phyloP scores from a whole-genome alignment of 2,797 vertebrate species.

The Podarcis lilfordi region DNA sequence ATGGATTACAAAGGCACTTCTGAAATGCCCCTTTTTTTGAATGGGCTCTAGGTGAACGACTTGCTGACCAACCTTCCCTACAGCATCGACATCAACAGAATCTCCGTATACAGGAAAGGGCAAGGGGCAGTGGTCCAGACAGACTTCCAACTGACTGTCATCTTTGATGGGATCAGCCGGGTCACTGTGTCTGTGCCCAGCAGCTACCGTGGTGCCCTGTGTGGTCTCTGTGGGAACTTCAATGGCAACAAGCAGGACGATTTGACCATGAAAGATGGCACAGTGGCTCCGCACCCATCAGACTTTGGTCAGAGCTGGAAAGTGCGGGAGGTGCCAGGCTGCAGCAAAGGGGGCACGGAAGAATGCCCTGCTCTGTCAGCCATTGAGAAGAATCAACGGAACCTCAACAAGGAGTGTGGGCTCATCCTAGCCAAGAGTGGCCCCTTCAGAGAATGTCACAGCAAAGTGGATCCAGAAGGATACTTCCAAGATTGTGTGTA shows the following conservation, averaged over 20 bases:
- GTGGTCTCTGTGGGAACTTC: slow-evolving; percentile 86
- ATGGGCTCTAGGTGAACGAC: slow-evolving; percentile 37
- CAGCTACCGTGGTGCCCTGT: slow-evolving; percentile 74
- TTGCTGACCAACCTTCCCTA: slow-evolving; percentile 46
- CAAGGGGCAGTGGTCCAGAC: slow-evolving; percentile 71
- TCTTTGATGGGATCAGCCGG: slow-evolving; percentile 76
- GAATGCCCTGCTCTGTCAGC: slow-evolving; percentile 40
- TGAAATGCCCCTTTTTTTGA: not conserved
- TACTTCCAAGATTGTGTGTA: slow-evolving; percentile 79
- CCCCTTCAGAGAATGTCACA: slow-evolving; percentile 79
- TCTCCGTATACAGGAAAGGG: slow-evolving; percentile 70
- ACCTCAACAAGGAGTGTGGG: slow-evolving; percentile 61
- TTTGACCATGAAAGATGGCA: slow-evolving; percentile 66
- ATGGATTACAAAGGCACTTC: not conserved
- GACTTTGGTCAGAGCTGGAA: slow-evolving; percentile 79
- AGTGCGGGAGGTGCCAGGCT: slow-evolving; percentile 66
- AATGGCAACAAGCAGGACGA: slow-evolving; percentile 73
- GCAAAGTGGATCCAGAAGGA: slow-evolving; percentile 63
- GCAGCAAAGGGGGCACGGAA: slow-evolving; percentile 65
- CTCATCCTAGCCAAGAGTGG: slow-evolving; percentile 70
- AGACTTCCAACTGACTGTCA: slow-evolving; percentile 75
- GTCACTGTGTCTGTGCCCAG: slow-evolving; percentile 72
- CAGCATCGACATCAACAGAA: slow-evolving; percentile 8
- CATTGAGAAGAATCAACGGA: accelerated
- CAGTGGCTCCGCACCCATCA: not conserved